These are phyloP conservation scores for Noctilio leporinus DNA, from an alignment of 2,113 vertebrate genomes.

Conservation along the genomic window DNA sequence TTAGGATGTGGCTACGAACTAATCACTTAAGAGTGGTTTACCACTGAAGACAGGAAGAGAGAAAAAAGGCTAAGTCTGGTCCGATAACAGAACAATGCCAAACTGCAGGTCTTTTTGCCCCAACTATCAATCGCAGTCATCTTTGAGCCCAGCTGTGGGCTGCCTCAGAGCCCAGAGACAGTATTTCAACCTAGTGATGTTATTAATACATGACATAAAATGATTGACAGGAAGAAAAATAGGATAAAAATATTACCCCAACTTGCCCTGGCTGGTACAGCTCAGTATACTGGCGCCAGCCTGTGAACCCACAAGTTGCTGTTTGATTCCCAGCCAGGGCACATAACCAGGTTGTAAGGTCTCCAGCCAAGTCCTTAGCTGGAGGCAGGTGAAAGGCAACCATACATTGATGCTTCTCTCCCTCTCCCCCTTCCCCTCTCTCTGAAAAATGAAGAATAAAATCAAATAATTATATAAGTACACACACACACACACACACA, in stretches of 20 bases:
- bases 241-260: neutral
- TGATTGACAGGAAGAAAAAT: neutral
- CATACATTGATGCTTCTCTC: too few relatives aligned
- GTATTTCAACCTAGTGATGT: neutral
- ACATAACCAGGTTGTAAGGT: too few relatives aligned
- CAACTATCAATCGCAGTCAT: neutral
- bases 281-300: too few relatives aligned
- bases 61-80: neutral
- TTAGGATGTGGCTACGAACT: neutral
- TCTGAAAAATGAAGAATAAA: too few relatives aligned
- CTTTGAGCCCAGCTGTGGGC: neutral
- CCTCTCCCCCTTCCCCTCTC: too few relatives aligned
- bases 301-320: too few relatives aligned
- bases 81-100: neutral
- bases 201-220: neutral
- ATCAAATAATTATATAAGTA: too few relatives aligned
- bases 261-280: too few relatives aligned
- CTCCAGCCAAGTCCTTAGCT: too few relatives aligned
- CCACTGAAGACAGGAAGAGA: neutral
- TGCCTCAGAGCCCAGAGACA: neutral
- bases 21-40: neutral
- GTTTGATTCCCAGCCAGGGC: too few relatives aligned
- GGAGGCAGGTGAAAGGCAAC: too few relatives aligned
- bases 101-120: neutral
- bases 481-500: too few relatives aligned